A percentile compares a stretch with the other conserved stretches of the same genome.
phyloP scores from a whole-genome alignment of 2,113 vertebrate species.

The Formicarius rufipectus region DNA sequence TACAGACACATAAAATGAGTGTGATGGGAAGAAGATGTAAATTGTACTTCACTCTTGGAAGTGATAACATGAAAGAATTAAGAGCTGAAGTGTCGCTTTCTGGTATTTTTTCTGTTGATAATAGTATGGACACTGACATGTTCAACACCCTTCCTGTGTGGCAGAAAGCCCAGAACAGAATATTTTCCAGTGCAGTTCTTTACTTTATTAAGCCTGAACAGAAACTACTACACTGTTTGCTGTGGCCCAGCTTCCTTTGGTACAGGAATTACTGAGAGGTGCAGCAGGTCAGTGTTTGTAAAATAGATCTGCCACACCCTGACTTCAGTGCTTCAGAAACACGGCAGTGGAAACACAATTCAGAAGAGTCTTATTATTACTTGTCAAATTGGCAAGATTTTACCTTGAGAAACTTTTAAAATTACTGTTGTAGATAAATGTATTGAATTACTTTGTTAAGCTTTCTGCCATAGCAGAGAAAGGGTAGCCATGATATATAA shows the following conservation, averaged over 20 bases:
- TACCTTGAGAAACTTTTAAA: background rate
- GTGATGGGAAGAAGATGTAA: background rate
- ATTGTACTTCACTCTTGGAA: constrained; percentile 3
- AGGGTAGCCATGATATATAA: accelerated
- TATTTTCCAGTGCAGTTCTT: constrained; percentile 74
- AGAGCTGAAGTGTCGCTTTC: constrained; percentile 40
- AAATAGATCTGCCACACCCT: constrained; percentile 44
- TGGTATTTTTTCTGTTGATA: constrained; percentile 64
- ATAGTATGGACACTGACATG: constrained; percentile 52
- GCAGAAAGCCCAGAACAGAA: constrained; percentile 73
- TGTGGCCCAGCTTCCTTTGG: constrained; percentile 79
- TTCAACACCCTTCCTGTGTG: constrained; percentile 76
- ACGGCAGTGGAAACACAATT: background rate
- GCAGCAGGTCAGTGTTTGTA: background rate
- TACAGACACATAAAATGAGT: background rate
- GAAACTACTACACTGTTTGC: constrained; percentile 65
- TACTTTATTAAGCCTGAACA: constrained; percentile 74
- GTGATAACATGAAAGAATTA: constrained; percentile 16
- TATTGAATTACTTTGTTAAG: background rate
- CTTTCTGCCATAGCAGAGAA: background rate
- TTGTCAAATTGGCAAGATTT: background rate
- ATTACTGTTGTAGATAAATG: background rate
- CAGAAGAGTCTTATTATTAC: background rate
- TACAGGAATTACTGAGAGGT: constrained; percentile 19
- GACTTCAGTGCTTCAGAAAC: background rate